phyloP scores from a whole-genome alignment of 1,140 invertebrate species.

The Drosophila lini region DNA sequence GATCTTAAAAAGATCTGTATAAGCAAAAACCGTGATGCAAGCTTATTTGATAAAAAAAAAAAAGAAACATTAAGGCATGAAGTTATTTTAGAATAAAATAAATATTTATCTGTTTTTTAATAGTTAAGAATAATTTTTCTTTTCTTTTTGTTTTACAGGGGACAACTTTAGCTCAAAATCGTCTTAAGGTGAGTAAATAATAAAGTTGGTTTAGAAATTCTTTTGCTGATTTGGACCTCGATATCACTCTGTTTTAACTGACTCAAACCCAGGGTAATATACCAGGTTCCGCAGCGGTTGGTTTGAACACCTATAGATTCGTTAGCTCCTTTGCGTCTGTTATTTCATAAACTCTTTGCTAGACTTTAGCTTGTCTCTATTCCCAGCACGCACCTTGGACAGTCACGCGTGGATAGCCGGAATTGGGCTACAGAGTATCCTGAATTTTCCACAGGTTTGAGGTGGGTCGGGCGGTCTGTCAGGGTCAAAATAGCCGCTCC shows the following conservation, averaged over 20 bases:
- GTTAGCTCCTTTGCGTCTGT: neutral
- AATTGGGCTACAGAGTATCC: neutral
- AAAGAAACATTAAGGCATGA: neutral
- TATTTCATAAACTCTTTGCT: neutral
- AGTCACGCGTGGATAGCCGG: neutral
- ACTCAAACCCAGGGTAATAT: neutral
- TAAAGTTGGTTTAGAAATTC: neutral
- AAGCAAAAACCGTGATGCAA: slow-evolving; percentile 24
- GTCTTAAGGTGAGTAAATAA: neutral
- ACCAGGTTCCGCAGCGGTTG: neutral
- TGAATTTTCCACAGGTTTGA: neutral
- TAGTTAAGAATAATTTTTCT: neutral
- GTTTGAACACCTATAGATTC: neutral
- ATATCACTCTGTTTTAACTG: neutral
- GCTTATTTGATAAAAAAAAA: slow-evolving; percentile 4
- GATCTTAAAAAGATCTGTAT: neutral
- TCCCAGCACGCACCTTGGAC: slow-evolving; percentile 14
- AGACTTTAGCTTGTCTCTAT: neutral
- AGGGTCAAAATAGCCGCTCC: slow-evolving; percentile 10
- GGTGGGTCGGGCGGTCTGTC: neutral
- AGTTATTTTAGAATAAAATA: neutral
- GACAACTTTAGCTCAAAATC: neutral
- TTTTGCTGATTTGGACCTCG: neutral
- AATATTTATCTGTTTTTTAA: neutral
- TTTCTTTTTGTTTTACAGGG: neutral